Evolutionary conservation across 2,888 invertebrate genomes (phyloP).

Genomic region (Portevinia maculata): DNA sequence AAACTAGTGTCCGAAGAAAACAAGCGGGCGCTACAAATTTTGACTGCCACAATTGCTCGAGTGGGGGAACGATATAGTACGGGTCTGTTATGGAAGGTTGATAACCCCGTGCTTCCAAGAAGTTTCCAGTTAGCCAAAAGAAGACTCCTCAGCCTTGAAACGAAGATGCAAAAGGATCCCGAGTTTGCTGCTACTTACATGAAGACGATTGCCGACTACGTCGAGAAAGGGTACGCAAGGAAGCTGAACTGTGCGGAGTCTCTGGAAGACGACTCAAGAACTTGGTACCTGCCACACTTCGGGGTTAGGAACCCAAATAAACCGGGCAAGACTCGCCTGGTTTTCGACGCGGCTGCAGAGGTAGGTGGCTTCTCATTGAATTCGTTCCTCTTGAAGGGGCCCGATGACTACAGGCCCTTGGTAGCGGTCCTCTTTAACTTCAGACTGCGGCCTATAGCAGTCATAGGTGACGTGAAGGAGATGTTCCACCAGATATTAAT

Average conservation of each 20-base stretch:
- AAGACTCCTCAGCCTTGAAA: not conserved
- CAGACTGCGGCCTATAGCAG: not conserved
- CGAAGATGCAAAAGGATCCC: not conserved
- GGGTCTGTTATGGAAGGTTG: too few relatives aligned
- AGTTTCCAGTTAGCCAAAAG: not conserved
- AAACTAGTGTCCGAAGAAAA: too few relatives aligned
- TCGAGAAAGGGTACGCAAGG: slow-evolving; percentile 3
- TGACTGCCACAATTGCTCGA: too few relatives aligned
- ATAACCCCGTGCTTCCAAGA: too few relatives aligned
- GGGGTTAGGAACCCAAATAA: slow-evolving; percentile 75
- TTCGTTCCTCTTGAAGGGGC: not conserved
- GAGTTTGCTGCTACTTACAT: slow-evolving; percentile 48
- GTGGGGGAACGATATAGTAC: too few relatives aligned
- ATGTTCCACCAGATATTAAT: not conserved
- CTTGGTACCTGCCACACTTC: slow-evolving; percentile 76
- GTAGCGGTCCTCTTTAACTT: not conserved
- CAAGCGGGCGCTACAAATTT: too few relatives aligned
- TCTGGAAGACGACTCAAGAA: too few relatives aligned
- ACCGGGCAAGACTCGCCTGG: slow-evolving; percentile 74
- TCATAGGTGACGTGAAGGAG: not conserved
- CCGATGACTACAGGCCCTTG: not conserved
- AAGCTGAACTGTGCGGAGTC: too few relatives aligned
- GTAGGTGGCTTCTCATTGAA: slow-evolving; percentile 48
- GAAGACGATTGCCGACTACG: slow-evolving; percentile 50
- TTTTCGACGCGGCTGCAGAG: slow-evolving; percentile 77